Conservation (phyloP, 2,888 invertebrate species). For the Candidula unifasciata region DNA sequence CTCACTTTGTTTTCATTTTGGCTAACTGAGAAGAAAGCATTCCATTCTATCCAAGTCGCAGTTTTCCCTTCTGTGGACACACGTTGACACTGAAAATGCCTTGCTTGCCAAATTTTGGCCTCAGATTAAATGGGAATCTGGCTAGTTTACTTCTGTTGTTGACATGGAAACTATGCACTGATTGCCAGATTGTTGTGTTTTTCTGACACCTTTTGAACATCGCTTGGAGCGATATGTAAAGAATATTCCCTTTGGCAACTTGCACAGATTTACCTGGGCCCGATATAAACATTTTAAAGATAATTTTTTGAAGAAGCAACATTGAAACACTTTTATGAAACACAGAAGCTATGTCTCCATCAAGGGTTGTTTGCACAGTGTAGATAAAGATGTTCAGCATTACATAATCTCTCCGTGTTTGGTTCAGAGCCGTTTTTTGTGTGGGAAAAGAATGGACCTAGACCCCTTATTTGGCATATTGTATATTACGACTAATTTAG, state of each 20-base stretch:
- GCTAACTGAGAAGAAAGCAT: not conserved
- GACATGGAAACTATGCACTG: constrained; percentile 24
- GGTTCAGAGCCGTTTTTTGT: too few relatives aligned
- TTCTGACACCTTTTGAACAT: not conserved
- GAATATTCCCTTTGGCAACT: not conserved
- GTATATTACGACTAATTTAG: too few relatives aligned
- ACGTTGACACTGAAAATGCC: not conserved
- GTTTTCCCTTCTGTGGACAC: not conserved
- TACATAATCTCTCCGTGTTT: too few relatives aligned
- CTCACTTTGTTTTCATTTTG: not conserved
- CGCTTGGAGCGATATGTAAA: not conserved
- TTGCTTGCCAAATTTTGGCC: constrained; percentile 12
- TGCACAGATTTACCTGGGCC: too few relatives aligned
- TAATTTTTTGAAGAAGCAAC: too few relatives aligned
- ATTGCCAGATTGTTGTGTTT: not conserved
- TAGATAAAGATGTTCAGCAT: too few relatives aligned
- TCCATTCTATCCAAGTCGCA: not conserved
- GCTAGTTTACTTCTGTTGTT: constrained; percentile 29
- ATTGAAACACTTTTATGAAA: too few relatives aligned
- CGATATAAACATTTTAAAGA: too few relatives aligned
- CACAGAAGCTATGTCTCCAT: too few relatives aligned
- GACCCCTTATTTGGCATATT: too few relatives aligned
- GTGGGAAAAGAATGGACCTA: too few relatives aligned
- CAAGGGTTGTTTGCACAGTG: too few relatives aligned
- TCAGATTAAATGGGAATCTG: not conserved